phyloP scores from a whole-genome alignment of 92 coral and sea anemone species.

The Epizoanthus ramosus region DNA sequence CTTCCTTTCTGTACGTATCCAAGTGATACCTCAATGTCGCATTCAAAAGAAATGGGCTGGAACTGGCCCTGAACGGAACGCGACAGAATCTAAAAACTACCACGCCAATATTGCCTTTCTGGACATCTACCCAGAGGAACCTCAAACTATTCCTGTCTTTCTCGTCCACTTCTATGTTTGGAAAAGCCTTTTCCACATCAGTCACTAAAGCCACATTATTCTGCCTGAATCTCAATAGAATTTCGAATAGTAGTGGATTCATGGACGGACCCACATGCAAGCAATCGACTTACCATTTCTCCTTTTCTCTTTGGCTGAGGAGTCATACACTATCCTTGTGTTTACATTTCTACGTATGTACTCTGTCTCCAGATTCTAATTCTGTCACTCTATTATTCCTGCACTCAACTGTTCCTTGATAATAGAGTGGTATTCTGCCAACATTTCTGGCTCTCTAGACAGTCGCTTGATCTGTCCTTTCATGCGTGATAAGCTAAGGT shows the following conservation, averaged over 20 bases:
- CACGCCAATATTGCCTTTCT: not conserved
- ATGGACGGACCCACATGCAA: conserved; percentile 11
- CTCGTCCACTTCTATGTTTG: conserved; percentile 44
- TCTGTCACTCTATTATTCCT: conserved; percentile 47
- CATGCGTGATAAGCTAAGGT: conserved; percentile 40
- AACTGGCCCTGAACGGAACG: conserved; percentile 54
- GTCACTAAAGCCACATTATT: not conserved
- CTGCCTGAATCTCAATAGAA: not conserved
- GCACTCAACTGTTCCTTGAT: conserved; percentile 44
- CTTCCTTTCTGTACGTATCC: conserved; percentile 19
- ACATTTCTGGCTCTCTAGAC: too few relatives aligned
- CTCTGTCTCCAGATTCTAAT: conserved; percentile 27
- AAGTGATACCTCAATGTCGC: conserved; percentile 55
- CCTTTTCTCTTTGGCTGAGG: too few relatives aligned
- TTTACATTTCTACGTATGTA: conserved; percentile 24
- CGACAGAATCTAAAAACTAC: conserved; percentile 43
- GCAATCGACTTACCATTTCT: not conserved
- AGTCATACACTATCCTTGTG: too few relatives aligned
- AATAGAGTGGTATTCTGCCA: conserved; percentile 19
- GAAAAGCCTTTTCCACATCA: conserved; percentile 55
- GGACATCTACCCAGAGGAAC: conserved; percentile 50
- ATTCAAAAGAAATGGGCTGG: conserved; percentile 52
- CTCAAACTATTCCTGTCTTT: conserved; percentile 53
- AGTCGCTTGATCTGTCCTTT: conserved; percentile 33
- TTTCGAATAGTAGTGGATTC: not conserved